These are phyloP conservation scores for Oreochromis spilurus DNA, from an alignment of 2,113 vertebrate species.

Conservation along the genomic window DNA sequence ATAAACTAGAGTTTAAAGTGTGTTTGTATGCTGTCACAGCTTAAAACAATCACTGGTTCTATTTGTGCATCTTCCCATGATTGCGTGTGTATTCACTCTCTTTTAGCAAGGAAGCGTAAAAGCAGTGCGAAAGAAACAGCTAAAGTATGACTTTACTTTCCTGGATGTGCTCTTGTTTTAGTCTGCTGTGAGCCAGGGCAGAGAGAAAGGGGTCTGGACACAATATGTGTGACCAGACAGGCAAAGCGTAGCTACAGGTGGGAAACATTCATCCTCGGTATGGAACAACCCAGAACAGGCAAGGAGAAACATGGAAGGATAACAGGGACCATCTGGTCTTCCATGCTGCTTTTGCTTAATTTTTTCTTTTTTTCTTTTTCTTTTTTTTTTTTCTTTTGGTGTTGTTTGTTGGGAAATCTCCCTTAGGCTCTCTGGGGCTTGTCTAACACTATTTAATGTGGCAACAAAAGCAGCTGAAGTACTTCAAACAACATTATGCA, in stretches of 20 bases:
- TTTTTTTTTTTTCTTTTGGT: neutral
- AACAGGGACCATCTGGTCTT: constrained; percentile 68
- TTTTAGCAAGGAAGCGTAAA: neutral
- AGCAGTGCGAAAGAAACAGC: neutral
- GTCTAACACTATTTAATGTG: constrained; percentile 11
- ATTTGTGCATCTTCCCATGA: constrained; percentile 21
- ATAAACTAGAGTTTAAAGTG: constrained; percentile 14
- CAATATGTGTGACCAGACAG: constrained; percentile 50
- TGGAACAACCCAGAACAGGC: constrained; percentile 1
- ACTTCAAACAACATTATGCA: neutral
- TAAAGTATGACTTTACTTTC: neutral
- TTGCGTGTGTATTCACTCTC: constrained; percentile 4
- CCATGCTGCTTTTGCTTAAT: neutral
- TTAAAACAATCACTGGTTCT: constrained; percentile 2
- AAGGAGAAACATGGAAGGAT: constrained; percentile 37
- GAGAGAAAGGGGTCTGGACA: constrained; percentile 44
- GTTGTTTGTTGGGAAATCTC: constrained; percentile 22
- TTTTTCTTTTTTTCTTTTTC: neutral
- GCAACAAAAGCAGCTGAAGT: constrained; percentile 17
- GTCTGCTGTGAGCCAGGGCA: constrained; percentile 11
- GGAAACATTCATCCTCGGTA: constrained; percentile 50
- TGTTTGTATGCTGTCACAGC: neutral
- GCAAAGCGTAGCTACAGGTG: constrained; percentile 62
- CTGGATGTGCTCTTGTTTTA: neutral
- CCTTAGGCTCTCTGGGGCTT: constrained; percentile 24